A percentile compares a stretch with the other conserved stretches of the same genome.
Conservation (phyloP, 2,888 invertebrate species). For the Lymantria monacha region DNA sequence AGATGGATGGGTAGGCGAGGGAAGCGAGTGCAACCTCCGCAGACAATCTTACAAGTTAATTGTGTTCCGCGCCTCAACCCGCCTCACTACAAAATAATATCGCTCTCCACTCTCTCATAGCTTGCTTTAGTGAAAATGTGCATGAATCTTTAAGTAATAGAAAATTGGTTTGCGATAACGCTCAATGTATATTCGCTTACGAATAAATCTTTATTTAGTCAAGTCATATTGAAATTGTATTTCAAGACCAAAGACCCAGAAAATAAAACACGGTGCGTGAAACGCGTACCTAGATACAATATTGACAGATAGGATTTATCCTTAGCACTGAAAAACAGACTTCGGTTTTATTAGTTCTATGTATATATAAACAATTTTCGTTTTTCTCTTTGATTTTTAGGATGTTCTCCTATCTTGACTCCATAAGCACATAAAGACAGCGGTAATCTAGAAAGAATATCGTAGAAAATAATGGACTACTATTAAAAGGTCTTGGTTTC, state of each 20-base stretch:
- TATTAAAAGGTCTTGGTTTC: too few species aligned
- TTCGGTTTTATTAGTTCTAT: not conserved
- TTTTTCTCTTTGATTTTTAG: not conserved
- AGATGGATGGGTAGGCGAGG: conserved; percentile 74
- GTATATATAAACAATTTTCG: not conserved
- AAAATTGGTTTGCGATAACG: conserved; percentile 6
- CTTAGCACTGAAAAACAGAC: not conserved
- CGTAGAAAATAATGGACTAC: too few species aligned
- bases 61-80: conserved; percentile 79
- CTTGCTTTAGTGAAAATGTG: conserved; percentile 22
- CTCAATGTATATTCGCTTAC: not conserved
- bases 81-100: conserved; percentile 78
- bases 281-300: not conserved
- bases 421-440: too few species aligned
- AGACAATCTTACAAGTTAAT: conserved; percentile 83
- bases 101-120: conserved; percentile 48
- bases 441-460: too few species aligned
- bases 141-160: conserved; percentile 7
- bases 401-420: not conserved
- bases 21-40: conserved; percentile 76
- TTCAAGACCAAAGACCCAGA: not conserved
- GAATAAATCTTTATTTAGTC: too few species aligned
- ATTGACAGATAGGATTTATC: not conserved
- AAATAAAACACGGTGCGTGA: not conserved
- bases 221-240: not conserved